Base-by-base conservation (phyloP, 2,113 vertebrate species). In the Rhinoderma darwinii region DNA sequence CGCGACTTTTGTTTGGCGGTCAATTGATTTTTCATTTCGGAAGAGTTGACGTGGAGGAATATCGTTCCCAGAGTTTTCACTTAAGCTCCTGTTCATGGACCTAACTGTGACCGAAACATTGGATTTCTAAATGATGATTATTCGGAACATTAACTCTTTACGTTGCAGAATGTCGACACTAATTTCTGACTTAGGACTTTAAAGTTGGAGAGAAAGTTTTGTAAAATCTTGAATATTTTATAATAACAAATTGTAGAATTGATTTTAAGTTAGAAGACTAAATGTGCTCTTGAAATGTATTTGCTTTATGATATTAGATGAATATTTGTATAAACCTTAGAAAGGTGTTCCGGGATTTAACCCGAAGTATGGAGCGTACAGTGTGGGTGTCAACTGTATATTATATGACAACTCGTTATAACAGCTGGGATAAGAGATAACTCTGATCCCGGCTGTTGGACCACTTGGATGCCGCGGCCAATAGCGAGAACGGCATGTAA, bases 21-120 rank as follows among this genome's bases (percentile, higher is more conserved):
- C 78, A 82, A 75, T 74, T 87, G 78, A 82, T 82, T 87, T 72
- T 87, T 73, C 66, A 73, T 81, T 63, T 25, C 9, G 18, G 68
- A 81, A 59, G 20, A 17, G 68, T 39, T 32, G 72, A 30, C 27
- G 15, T 32, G 20, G 66, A 82, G 47, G 39, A 47, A 70, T 37
- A 73, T 37, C n/a, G 20, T 39, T 86, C 37, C 54, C 51, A 82
- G 37, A 81, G 27, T 32, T 82, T 87, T 82, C 79, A 59, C 66
- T 66, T 79, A 54, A 35, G 43, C 43, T 41, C 39, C 68, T 61
- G 37, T 82, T 81, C 63, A 17, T 73, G 79, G 79, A 63, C 51
- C 68, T 51, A 59, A 43, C 86, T 75, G 79, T 82, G 78, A 82
- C 77, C 68, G 51, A 82, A 82, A 87, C 77, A 87, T 82, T 82